Evolutionary conservation across 2,113 vertebrate species (phyloP), one percentile per base, ranked within the genome.

Genomic region (Sylvia atricapilla): DNA sequence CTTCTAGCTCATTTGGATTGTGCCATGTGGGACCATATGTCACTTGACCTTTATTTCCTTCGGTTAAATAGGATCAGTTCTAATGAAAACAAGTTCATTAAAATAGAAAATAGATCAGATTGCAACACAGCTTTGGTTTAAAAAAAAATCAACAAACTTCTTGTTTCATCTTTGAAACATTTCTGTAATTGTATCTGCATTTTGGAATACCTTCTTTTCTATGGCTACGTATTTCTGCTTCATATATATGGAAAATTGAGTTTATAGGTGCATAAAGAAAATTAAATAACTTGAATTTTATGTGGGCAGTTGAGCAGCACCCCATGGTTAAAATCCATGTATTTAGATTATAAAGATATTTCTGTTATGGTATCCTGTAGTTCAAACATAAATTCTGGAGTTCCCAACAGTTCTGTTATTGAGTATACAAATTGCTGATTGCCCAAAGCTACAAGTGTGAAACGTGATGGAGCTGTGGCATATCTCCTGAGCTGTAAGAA

Each of bases 11-110:
- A 5, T 89, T 46, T 82, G 70, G 62, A 25, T 31, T 73, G 73
- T 82, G 77, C 66, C 84, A 44, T 80, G 39, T 91, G 91, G 82
- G 70, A 76, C 94, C 78, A 79, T 87, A 87, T 93, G 87, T 68
- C 43, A 47, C 80, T 87, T 95, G 93, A 83, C 93, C 92, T 91
- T 84, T 56, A 37, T 93, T 87, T 94, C 81, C 47, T 80, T 70
- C 10, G 11, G 27, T 46, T 83, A 66, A 49, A 66, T 62, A 80
- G 68, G 44, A 60, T 90, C 50, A 31, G 35, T 55, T 88, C 25
- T 35, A 68, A 85, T 31, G 81, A 69, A 95, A 86, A 75, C 37
- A 58, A 79, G 6, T 70, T 83, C 13, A n/a, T n/a, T n/a, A n/a
- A n/a, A n/a, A n/a, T n/a, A 17, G 78, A 94, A 91, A 87, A 79